Conservation (phyloP, 2,888 invertebrate genomes). For the Eupithecia pulchellata region DNA sequence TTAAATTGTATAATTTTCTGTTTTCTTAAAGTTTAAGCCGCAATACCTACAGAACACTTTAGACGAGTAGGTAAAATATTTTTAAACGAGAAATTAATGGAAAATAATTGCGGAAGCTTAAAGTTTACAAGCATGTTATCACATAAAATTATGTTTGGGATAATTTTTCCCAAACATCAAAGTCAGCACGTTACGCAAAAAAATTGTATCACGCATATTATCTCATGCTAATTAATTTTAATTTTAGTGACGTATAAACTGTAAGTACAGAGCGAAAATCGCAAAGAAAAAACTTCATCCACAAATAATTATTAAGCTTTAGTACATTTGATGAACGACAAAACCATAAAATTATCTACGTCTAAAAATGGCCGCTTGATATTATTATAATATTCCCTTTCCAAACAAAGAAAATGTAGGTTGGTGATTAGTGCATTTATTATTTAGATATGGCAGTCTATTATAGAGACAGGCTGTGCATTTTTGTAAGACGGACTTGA, state of each 20-base stretch:
- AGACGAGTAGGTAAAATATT: too few species aligned
- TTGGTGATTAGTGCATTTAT: constrained; percentile 1
- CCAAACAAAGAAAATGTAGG: not conserved
- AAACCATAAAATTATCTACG: too few species aligned
- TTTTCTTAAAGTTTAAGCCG: not conserved
- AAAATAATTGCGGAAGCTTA: not conserved
- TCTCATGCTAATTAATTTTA: not conserved
- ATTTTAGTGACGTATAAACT: not conserved
- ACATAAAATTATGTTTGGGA: not conserved
- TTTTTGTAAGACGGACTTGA: not conserved
- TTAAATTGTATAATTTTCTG: not conserved
- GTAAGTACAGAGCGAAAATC: not conserved
- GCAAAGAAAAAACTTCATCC: not conserved
- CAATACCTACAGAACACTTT: not conserved
- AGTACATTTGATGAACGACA: not conserved
- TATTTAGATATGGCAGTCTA: constrained; percentile 8
- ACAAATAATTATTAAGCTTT: not conserved
- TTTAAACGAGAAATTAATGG: not conserved
- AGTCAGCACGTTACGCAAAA: not conserved
- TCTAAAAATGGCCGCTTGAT: not conserved
- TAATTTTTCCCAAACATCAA: not conserved
- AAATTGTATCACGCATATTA: not conserved
- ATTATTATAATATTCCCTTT: constrained; percentile 13
- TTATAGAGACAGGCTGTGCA: not conserved
- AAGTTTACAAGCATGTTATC: not conserved